Evolutionary conservation across 2,888 invertebrate genomes (phyloP).

Genomic region (Oligia fasciuncula): DNA sequence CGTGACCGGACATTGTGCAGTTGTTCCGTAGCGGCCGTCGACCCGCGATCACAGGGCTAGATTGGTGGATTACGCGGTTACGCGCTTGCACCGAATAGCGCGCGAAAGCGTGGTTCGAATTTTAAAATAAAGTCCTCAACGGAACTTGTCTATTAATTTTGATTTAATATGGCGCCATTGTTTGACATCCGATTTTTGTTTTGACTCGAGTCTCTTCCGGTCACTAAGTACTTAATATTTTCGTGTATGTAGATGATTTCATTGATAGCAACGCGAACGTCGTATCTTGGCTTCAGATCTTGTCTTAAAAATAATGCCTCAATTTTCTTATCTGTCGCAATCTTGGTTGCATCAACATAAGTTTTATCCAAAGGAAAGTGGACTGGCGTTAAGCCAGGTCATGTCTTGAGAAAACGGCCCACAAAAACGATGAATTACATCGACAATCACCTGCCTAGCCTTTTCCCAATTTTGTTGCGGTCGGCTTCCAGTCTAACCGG

Average conservation of each 20-base stretch:
- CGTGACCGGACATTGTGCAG: constrained; percentile 83
- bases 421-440: constrained; percentile 1
- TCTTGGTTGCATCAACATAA: not conserved
- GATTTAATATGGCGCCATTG: constrained; percentile 41
- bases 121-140: constrained; percentile 70
- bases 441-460: not conserved
- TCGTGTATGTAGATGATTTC: constrained; percentile 1
- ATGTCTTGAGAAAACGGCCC: constrained; percentile 2
- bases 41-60: constrained; percentile 76
- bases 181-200: constrained; percentile 28
- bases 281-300: not conserved
- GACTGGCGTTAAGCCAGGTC: constrained; percentile 7
- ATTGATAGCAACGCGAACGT: not conserved
- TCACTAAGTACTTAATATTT: not conserved
- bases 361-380: constrained; percentile 32
- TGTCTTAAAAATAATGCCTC: constrained; percentile 8
- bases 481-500: no score
- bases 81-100: constrained; percentile 76
- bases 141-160: constrained; percentile 65
- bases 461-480: no score
- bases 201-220: not conserved
- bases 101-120: constrained; percentile 78
- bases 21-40: constrained; percentile 72
- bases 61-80: constrained; percentile 83
- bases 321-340: constrained; percentile 25